Evolutionary conservation across 2,888 invertebrate genomes (phyloP).

Genomic region (Scelioninae gen. 2): DNA sequence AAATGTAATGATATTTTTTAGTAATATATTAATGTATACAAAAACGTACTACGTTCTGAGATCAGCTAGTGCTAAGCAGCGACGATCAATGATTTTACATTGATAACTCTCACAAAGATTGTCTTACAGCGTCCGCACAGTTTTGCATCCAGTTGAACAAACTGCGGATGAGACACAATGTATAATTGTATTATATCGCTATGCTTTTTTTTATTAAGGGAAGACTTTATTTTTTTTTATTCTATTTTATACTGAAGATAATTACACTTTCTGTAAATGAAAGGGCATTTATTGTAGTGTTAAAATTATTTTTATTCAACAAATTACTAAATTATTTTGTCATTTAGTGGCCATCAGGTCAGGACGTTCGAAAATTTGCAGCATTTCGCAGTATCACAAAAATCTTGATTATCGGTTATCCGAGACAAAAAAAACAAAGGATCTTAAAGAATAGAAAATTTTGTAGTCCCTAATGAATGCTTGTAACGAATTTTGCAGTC

Average conservation of each 20-base stretch:
- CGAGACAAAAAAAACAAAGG: slow-evolving; percentile 12
- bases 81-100: too few relatives aligned
- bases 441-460: slow-evolving; percentile 13
- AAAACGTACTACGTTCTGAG: too few relatives aligned
- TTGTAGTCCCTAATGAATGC: background rate
- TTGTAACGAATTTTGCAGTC: too few relatives aligned
- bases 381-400: background rate
- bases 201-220: too few relatives aligned
- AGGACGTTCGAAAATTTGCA: background rate
- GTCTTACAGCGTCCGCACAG: too few relatives aligned
- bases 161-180: too few relatives aligned
- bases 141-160: too few relatives aligned
- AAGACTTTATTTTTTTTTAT: slow-evolving; percentile 2
- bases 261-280: background rate
- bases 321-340: background rate
- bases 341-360: background rate
- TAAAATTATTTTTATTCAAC: background rate
- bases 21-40: too few relatives aligned
- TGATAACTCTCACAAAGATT: too few relatives aligned
- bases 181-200: too few relatives aligned
- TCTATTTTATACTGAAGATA: background rate
- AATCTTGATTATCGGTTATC: slow-evolving; percentile 9
- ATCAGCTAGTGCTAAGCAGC: too few relatives aligned
- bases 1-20: too few relatives aligned
- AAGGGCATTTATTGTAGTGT: background rate